Evolutionary conservation across 2,113 vertebrate genomes (phyloP), one percentile per base, ranked within the genome.

Genomic region (Athene cunicularia): DNA sequence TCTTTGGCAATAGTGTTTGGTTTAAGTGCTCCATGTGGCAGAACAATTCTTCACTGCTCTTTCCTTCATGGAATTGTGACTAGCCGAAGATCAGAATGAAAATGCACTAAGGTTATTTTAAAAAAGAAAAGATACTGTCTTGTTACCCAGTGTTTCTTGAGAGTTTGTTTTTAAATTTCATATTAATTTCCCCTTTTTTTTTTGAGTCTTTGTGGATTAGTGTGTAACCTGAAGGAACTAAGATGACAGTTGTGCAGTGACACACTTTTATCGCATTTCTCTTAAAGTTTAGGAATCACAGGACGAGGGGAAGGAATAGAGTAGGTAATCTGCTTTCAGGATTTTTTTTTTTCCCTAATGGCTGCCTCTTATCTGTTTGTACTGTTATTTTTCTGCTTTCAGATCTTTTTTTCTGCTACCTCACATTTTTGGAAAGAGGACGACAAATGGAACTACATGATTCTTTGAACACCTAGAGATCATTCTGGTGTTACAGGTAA

Each of bases 391-490:
- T 95, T 91, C 43, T 75, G 27, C 39, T 14, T 66, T 18, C 55
- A 96, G 97, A 81, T 92, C 85, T 77, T 53, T 73, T 53, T 73
- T 79, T 28, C 67, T 91, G 55, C 95, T 97, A 87, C 92, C 92
- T 97, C 93, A 90, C 0, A 7, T 47, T 71, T 74, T 81, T 75
- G 49, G 82, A 79, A 74, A n/a, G 70, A 91, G 58, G 60, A 96
- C 56, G 60, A 85, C 64, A 80, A 75, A 95, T 96, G 84, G 87
- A 96, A 55, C 41, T 37, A 23, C 10, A 2, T 52, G 33, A 68
- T 85, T 86, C 49, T 33, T 55, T 93, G 74, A 91, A 82, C 87
- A 90, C 56, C 37, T 95, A 95, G 91, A 87, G 53, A 63, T 84
- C 53, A 41, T 73, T 85, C 49, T 2, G 0, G 4, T 72, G 19